phyloP scores from a whole-genome alignment of 2,888 invertebrate genomes.

The Syrphus vitripennis region DNA sequence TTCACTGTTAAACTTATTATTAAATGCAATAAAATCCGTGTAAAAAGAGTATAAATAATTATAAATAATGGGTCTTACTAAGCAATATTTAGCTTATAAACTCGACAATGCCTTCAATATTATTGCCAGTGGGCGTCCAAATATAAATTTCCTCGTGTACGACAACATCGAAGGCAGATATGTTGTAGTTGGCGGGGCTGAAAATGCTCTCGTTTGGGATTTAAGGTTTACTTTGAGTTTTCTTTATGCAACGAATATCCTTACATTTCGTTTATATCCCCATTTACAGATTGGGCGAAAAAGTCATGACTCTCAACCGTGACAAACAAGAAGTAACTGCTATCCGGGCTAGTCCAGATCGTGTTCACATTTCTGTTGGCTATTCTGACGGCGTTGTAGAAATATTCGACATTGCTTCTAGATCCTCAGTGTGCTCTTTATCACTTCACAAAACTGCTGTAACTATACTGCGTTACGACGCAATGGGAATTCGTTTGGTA shows the following conservation, averaged over 20 bases:
- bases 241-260: neutral
- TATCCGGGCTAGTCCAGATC: conserved; percentile 89
- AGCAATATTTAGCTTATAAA: conserved; percentile 95
- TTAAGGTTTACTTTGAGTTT: conserved; percentile 83
- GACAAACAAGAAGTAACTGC: conserved; percentile 91
- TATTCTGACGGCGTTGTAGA: conserved; percentile 94
- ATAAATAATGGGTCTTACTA: conserved; percentile 90
- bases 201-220: conserved; percentile 97
- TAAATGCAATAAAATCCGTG: neutral
- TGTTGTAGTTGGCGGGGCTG: conserved; percentile 95
- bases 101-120: conserved; percentile 93
- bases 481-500: conserved; percentile 90
- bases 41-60: neutral
- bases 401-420: conserved; percentile 89
- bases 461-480: conserved; percentile 91
- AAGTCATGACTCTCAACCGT: conserved; percentile 90
- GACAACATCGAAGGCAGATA: conserved; percentile 91
- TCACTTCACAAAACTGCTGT: conserved; percentile 93
- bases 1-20: neutral
- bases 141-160: conserved; percentile 89
- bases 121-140: conserved; percentile 90
- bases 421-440: conserved; percentile 84
- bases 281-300: conserved; percentile 78
- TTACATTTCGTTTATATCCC: neutral
- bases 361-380: conserved; percentile 92